A percentile compares a stretch with the other conserved stretches of the same genome.
Evolutionary conservation across 2,113 vertebrate genomes (phyloP).

Genomic region (Pelobates fuscus): DNA sequence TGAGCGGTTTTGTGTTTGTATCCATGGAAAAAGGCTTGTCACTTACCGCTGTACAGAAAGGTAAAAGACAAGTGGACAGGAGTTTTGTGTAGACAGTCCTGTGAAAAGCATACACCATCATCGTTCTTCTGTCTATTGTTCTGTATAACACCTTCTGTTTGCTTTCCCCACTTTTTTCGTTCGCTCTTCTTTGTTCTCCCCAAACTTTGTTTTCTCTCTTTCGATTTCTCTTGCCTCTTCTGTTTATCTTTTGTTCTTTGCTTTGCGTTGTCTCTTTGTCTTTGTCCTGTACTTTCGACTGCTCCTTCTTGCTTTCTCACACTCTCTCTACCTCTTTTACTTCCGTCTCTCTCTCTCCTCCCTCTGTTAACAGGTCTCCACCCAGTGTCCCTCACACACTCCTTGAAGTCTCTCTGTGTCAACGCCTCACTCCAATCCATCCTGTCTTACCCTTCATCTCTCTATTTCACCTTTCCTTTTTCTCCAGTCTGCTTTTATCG

Average conservation of each 20-base stretch:
- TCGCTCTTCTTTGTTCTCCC: too few relatives aligned
- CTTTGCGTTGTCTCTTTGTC: background rate
- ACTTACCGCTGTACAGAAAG: conserved; percentile 23
- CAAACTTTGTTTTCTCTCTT: background rate
- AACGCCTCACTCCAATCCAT: background rate
- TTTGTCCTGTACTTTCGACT: conserved; percentile 18
- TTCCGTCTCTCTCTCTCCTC: conserved; percentile 9
- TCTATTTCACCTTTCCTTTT: background rate
- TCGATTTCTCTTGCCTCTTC: background rate
- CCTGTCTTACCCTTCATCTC: background rate
- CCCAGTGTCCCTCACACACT: background rate
- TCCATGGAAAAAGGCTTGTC: background rate
- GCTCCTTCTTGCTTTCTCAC: background rate
- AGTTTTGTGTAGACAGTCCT: background rate
- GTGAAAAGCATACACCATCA: background rate
- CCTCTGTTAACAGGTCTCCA: background rate
- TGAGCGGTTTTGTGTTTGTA: background rate
- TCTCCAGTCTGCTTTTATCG: background rate
- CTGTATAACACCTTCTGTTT: too few relatives aligned
- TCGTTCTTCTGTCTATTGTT: too few relatives aligned
- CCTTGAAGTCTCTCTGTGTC: background rate
- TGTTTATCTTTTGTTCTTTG: background rate
- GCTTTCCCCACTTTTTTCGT: background rate
- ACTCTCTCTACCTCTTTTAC: background rate
- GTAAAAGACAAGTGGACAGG: background rate